These are phyloP conservation scores for Mantis religiosa DNA, from an alignment of 2,888 invertebrate genomes.

Conservation along the genomic window DNA sequence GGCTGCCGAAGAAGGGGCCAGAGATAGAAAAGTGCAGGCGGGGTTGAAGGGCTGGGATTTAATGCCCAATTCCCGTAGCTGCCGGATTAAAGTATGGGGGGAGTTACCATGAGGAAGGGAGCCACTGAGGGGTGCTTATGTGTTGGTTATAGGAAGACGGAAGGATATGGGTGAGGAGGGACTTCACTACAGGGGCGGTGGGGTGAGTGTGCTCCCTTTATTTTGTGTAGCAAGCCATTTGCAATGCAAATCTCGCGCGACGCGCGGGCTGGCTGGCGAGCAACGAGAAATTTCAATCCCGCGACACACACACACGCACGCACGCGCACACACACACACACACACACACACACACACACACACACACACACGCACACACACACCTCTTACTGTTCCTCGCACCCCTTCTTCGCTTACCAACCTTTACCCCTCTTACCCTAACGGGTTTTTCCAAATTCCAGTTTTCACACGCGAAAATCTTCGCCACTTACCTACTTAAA, in stretches of 20 bases:
- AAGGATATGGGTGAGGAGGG: not conserved
- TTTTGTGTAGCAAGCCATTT: conserved; percentile 25
- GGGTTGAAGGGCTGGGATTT: not conserved
- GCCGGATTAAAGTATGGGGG: conserved; percentile 6
- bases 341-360: not conserved
- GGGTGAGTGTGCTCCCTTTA: conserved; percentile 7
- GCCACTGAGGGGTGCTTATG: not conserved
- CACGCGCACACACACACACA: not conserved
- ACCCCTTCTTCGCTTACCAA: not conserved
- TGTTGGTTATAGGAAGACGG: conserved; percentile 1
- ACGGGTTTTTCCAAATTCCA: conserved; percentile 11
- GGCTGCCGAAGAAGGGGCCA: not conserved
- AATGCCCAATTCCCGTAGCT: conserved; percentile 15
- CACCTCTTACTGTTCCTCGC: not conserved
- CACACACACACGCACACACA: not conserved
- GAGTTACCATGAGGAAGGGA: not conserved
- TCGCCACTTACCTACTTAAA: conserved; percentile 25
- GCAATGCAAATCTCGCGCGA: conserved; percentile 23
- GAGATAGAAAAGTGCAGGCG: not conserved
- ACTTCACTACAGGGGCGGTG: not conserved
- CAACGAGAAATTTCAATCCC: conserved; percentile 25
- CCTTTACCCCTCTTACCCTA: not conserved
- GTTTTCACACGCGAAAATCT: conserved; percentile 20
- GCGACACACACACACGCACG: not conserved
- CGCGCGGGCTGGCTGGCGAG: not conserved